A percentile compares a stretch with the other conserved stretches of the same genome.
phyloP scores from a whole-genome alignment of 2,797 vertebrate species.

The Pristis pectinata region DNA sequence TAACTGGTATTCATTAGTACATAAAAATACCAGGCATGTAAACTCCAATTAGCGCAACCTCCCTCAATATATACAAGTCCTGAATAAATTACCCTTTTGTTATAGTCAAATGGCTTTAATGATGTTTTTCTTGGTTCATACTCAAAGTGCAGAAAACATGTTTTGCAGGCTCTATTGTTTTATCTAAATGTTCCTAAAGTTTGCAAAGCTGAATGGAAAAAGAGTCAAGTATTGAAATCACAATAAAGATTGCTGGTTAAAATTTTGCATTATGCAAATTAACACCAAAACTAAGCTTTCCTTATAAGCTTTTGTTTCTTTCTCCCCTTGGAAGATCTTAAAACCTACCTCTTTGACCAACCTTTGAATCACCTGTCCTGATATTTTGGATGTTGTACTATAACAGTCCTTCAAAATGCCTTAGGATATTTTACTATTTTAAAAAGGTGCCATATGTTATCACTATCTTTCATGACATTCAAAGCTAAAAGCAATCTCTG shows the following conservation, averaged over 20 bases:
- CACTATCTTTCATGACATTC: background rate
- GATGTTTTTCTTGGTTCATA: background rate
- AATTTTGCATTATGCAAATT: background rate
- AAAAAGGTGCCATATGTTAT: background rate
- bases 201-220: background rate
- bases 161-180: background rate
- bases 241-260: background rate
- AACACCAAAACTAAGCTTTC: background rate
- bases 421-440: background rate
- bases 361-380: background rate
- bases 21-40: background rate
- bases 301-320: background rate
- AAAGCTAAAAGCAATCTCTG: background rate
- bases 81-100: background rate
- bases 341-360: background rate
- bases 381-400: background rate
- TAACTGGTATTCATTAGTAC: background rate
- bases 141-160: background rate
- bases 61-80: too few species aligned
- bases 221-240: background rate
- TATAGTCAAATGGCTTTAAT: background rate
- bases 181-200: background rate
- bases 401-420: background rate
- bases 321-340: too few species aligned
- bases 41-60: too few species aligned